Conservation (phyloP, 2,113 vertebrate genomes). For the Xenopus tropicalis region DNA sequence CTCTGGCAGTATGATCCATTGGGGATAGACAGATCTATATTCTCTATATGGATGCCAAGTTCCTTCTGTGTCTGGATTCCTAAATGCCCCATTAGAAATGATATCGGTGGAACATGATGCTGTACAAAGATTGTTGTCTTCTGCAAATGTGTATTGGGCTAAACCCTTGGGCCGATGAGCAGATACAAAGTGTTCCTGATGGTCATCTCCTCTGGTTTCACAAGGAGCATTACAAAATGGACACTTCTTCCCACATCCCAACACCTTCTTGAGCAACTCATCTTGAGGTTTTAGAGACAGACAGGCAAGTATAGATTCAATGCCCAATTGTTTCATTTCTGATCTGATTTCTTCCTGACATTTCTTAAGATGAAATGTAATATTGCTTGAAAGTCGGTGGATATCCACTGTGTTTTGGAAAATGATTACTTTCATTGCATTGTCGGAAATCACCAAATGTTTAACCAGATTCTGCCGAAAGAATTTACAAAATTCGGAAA, state of each 20-base stretch:
- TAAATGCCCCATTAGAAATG: neutral
- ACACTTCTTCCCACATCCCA: constrained; percentile 65
- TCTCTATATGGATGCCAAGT: constrained; percentile 25
- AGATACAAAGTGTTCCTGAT: constrained; percentile 30
- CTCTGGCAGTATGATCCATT: constrained; percentile 63
- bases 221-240: constrained; percentile 63
- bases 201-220: constrained; percentile 54
- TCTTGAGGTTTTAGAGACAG: constrained; percentile 30
- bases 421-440: constrained; percentile 10
- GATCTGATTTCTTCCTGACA: neutral
- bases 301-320: constrained; percentile 8
- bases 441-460: constrained; percentile 37
- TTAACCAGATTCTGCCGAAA: constrained; percentile 22
- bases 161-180: constrained; percentile 31
- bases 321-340: neutral
- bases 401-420: constrained; percentile 20
- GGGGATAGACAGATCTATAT: constrained; percentile 50
- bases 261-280: constrained; percentile 43
- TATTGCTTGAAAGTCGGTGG: constrained; percentile 1
- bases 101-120: constrained; percentile 18
- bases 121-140: neutral
- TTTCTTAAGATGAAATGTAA: neutral
- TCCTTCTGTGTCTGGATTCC: neutral
- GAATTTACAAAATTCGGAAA: constrained; percentile 21
- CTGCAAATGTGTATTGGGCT: constrained; percentile 3